Conservation (phyloP, 2,888 invertebrate genomes). For the Pachliopta kotzebuea region DNA sequence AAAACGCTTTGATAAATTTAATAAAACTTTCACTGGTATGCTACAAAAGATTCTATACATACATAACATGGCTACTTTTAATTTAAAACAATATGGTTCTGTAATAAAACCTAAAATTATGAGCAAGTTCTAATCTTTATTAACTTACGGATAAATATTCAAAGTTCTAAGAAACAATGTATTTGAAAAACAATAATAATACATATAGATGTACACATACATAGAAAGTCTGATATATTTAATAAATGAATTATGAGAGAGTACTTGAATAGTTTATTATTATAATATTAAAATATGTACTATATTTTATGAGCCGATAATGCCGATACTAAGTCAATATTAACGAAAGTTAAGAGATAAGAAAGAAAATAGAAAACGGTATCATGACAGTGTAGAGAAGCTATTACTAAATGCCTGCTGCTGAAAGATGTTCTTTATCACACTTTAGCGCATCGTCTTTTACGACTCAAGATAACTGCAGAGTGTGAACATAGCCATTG, state of each 20-base stretch:
- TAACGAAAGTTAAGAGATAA: neutral
- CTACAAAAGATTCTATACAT: too few species aligned
- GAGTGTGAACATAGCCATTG: neutral
- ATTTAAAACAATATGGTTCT: too few species aligned
- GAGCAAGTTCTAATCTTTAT: too few species aligned
- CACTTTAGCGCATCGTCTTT: constrained; percentile 10
- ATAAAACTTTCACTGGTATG: too few species aligned
- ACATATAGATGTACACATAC: too few species aligned
- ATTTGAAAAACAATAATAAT: neutral
- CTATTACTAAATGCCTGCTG: neutral
- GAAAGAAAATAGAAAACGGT: neutral
- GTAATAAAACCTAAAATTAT: too few species aligned
- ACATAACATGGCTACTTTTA: too few species aligned
- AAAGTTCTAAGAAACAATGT: neutral
- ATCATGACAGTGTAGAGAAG: neutral
- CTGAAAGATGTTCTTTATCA: constrained; percentile 5
- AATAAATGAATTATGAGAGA: neutral
- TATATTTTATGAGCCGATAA: neutral
- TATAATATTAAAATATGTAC: neutral
- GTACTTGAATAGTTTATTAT: neutral
- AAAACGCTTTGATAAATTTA: too few species aligned
- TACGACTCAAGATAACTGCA: constrained; percentile 13
- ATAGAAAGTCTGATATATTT: too few species aligned
- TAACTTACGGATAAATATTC: too few species aligned
- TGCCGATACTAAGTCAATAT: neutral